Conservation (phyloP, 1,140 invertebrate species). For the Lepidurus packardi region DNA sequence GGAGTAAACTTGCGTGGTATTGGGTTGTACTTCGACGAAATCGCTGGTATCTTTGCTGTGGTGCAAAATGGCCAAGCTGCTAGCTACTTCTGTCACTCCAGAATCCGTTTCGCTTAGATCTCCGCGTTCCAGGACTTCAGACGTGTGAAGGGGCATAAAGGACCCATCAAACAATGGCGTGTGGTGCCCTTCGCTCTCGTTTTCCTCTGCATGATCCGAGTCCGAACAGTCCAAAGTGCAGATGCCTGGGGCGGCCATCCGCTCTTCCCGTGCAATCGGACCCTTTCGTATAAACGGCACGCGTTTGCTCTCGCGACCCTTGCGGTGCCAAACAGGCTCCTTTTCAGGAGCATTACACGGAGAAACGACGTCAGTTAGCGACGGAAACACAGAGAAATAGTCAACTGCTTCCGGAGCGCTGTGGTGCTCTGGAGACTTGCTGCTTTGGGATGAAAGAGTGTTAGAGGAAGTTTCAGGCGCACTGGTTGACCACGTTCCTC, state of each 20-base stretch:
- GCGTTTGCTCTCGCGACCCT: constrained; percentile 24
- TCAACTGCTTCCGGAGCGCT: constrained; percentile 25
- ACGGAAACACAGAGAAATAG: constrained; percentile 7
- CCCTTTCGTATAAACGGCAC: constrained; percentile 25
- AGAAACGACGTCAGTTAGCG: not conserved
- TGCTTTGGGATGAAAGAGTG: not conserved
- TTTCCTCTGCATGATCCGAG: not conserved
- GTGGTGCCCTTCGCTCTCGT: constrained; percentile 12
- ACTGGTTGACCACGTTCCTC: not conserved
- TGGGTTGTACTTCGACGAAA: constrained; percentile 54
- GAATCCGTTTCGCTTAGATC: not conserved
- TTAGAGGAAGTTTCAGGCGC: constrained; percentile 25
- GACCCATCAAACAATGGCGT: not conserved
- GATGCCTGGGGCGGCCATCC: not conserved
- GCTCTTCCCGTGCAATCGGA: not conserved
- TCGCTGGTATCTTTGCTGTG: constrained; percentile 53
- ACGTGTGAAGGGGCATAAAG: not conserved
- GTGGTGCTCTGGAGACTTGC: constrained; percentile 20
- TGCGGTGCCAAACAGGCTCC: not conserved
- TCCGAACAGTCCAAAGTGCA: not conserved
- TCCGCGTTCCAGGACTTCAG: constrained; percentile 19
- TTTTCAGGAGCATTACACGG: not conserved
- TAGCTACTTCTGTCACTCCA: not conserved
- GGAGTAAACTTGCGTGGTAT: not conserved
- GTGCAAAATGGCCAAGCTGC: constrained; percentile 49